A percentile compares a stretch with the other conserved stretches of the same genome.
phyloP scores from a whole-genome alignment of 2,113 vertebrate species.

The Hystrix brachyura region DNA sequence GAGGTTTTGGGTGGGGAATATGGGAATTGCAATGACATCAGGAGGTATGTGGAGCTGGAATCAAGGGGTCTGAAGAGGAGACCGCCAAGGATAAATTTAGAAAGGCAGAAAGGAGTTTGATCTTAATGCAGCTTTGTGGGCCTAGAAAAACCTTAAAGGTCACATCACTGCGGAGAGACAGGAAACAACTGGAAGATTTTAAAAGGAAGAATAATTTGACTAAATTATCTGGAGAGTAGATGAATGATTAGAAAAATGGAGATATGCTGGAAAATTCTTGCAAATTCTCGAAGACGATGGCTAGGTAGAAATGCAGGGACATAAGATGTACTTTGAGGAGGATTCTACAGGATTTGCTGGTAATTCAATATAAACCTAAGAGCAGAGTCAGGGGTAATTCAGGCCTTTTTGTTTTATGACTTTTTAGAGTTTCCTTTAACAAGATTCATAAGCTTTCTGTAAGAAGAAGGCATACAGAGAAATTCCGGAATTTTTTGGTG shows the following conservation, averaged over 20 bases:
- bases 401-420: accelerated
- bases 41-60: not conserved
- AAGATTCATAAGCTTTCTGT: not conserved
- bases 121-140: not conserved
- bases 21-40: not conserved
- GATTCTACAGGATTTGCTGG: not conserved
- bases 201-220: not conserved
- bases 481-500: not conserved
- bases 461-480: not conserved
- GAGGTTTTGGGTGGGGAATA: not conserved
- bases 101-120: not conserved
- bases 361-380: not conserved
- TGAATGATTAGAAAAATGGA: not conserved
- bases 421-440: not conserved
- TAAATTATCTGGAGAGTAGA: not conserved
- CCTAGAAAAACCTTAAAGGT: not conserved
- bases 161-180: not conserved
- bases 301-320: not conserved
- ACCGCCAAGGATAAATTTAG: not conserved
- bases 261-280: not conserved
- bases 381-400: not conserved
- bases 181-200: not conserved
- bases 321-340: no score
- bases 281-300: not conserved
- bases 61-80: not conserved